phyloP scores from a whole-genome alignment of 2,888 invertebrate genomes.

The Acholoe squamosa region DNA sequence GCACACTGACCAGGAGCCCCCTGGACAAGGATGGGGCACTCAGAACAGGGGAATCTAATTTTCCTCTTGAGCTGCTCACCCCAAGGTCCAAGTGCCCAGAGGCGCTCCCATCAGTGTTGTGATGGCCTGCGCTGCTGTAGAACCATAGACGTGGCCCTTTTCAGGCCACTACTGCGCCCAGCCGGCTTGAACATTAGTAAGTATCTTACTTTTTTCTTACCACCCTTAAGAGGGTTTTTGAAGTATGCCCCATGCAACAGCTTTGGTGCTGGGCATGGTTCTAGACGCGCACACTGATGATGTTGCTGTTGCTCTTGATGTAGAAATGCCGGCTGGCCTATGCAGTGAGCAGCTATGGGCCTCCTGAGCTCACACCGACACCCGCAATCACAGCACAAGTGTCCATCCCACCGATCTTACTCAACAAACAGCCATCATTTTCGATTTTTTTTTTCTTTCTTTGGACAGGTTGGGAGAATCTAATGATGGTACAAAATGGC shows the following conservation, averaged over 20 bases:
- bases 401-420: conserved; percentile 2
- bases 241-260: neutral
- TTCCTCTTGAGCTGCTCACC: too few relatives aligned
- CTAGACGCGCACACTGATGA: neutral
- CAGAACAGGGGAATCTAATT: too few relatives aligned
- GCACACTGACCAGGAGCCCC: neutral
- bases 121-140: neutral
- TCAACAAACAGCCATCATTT: conserved; percentile 30
- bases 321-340: neutral
- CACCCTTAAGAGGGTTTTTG: neutral
- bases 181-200: too few relatives aligned
- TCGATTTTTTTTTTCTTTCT: neutral
- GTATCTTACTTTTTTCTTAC: too few relatives aligned
- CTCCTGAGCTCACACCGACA: neutral
- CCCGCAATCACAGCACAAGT: too few relatives aligned
- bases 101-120: too few relatives aligned
- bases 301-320: neutral
- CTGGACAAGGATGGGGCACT: neutral
- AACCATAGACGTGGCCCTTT: conserved; percentile 3
- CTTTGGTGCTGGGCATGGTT: neutral
- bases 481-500: conserved; percentile 52
- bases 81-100: too few relatives aligned
- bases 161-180: neutral
- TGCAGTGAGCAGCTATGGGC: neutral
- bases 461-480: conserved; percentile 62